Evolutionary conservation across 2,888 invertebrate species (phyloP).

Genomic region (Dendrolimus houi): DNA sequence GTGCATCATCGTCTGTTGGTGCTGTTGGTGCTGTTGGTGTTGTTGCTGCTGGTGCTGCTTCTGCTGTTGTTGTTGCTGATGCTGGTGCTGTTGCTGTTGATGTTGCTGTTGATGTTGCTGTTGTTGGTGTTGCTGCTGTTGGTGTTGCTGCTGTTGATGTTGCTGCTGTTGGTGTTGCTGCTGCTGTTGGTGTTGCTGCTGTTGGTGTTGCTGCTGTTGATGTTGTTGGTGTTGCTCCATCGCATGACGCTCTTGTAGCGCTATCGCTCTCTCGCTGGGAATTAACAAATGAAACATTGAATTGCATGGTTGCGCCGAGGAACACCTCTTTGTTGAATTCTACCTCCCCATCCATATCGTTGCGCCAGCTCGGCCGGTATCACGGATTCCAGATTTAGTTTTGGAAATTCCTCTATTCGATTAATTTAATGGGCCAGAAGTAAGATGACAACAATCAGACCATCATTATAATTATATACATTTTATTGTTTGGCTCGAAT

Average conservation of each 20-base stretch:
- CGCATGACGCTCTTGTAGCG: slow-evolving; percentile 52
- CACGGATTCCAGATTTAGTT: no score
- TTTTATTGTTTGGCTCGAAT: no score
- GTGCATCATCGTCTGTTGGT: slow-evolving; percentile 28
- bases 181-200: slow-evolving; percentile 26
- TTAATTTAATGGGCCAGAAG: no score
- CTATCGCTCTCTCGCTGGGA: slow-evolving; percentile 39
- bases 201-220: slow-evolving; percentile 39
- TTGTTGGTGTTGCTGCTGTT: slow-evolving; percentile 1
- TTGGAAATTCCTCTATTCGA: no score
- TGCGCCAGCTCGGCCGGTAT: no score
- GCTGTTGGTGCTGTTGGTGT: slow-evolving; percentile 22
- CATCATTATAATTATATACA: no score
- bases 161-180: slow-evolving; percentile 22
- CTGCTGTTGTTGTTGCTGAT: slow-evolving; percentile 30
- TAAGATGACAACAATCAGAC: no score
- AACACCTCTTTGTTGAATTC: no score
- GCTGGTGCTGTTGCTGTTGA: slow-evolving; percentile 33
- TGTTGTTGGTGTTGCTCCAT: slow-evolving; percentile 47
- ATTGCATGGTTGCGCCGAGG: no score
- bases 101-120: slow-evolving; percentile 40
- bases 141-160: slow-evolving; percentile 20
- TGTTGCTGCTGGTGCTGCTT: slow-evolving; percentile 34
- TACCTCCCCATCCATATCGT: no score
- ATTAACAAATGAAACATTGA: no score